phyloP scores from a whole-genome alignment of 2,113 vertebrate genomes.

The Clarias batrachus region DNA sequence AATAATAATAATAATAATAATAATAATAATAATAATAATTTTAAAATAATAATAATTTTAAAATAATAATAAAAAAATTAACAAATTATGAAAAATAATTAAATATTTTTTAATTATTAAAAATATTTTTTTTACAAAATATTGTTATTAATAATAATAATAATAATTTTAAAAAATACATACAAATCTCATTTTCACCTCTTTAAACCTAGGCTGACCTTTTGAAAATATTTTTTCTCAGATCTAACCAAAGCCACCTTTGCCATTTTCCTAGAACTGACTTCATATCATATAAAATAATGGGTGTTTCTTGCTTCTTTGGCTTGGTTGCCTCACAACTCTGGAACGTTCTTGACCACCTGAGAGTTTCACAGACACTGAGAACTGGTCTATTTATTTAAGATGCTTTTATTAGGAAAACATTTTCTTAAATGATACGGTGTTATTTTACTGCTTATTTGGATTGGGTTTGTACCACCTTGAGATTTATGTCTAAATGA shows the following conservation, averaged over 20 bases:
- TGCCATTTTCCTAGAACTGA: constrained; percentile 11
- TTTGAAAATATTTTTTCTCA: neutral
- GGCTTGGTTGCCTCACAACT: neutral
- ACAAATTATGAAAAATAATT: too few species aligned
- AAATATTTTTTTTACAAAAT: too few species aligned
- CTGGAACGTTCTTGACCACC: neutral
- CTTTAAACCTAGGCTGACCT: neutral
- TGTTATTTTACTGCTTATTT: neutral
- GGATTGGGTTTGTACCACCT: neutral
- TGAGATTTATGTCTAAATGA: neutral
- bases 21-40: too few species aligned
- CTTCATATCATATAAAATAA: neutral
- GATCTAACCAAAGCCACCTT: neutral
- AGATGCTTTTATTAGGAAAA: neutral
- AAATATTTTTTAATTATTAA: too few species aligned
- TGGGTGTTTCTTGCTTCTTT: neutral
- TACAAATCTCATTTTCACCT: neutral
- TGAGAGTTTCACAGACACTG: constrained; percentile 1
- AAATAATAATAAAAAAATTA: too few species aligned
- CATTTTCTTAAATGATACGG: neutral
- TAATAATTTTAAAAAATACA: too few species aligned
- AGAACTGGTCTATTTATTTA: neutral
- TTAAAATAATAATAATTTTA: neutral
- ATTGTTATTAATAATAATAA: too few species aligned
- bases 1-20: too few species aligned